Percentiles rank a stretch among this genome's conserved stretches.
These are phyloP conservation scores for Syngnathoides biaculeatus DNA, from an alignment of 2,113 vertebrate species.

Conservation along the genomic window DNA sequence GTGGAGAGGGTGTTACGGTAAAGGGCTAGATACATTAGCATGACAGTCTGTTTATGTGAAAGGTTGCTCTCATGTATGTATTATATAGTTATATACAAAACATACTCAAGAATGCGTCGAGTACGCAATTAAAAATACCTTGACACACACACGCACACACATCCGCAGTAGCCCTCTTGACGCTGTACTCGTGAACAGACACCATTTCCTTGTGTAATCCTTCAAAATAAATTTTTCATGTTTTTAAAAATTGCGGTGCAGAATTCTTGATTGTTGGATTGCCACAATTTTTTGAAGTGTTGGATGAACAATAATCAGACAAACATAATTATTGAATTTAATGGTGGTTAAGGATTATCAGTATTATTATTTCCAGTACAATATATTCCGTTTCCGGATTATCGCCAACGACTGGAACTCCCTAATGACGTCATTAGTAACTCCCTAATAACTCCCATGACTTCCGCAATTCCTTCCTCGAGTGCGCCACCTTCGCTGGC, in stretches of 20 bases:
- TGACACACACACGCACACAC: neutral
- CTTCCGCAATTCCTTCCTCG: slow-evolving; percentile 62
- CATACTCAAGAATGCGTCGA: slow-evolving; percentile 38
- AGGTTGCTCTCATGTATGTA: too few relatives aligned
- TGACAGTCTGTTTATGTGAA: neutral
- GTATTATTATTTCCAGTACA: slow-evolving; percentile 39
- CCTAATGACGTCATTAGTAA: too few relatives aligned
- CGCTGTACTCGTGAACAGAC: neutral
- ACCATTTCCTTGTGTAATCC: neutral
- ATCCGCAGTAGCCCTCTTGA: neutral
- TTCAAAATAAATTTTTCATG: neutral
- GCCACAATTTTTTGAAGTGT: neutral
- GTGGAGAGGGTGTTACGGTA: slow-evolving; percentile 43
- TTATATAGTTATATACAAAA: neutral
- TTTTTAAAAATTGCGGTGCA: neutral
- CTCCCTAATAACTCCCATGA: slow-evolving; percentile 29
- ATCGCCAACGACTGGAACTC: neutral
- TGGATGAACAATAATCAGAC: neutral
- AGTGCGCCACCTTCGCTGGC: too few relatives aligned
- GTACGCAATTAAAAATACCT: neutral
- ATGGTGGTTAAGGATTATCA: neutral
- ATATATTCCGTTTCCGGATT: neutral
- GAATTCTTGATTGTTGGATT: neutral
- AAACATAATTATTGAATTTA: neutral
- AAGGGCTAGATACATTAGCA: slow-evolving; percentile 34